Evolutionary conservation across 1,140 invertebrate species (phyloP), one percentile per base, ranked within the genome.

Genomic region (Prorops nasuta): DNA sequence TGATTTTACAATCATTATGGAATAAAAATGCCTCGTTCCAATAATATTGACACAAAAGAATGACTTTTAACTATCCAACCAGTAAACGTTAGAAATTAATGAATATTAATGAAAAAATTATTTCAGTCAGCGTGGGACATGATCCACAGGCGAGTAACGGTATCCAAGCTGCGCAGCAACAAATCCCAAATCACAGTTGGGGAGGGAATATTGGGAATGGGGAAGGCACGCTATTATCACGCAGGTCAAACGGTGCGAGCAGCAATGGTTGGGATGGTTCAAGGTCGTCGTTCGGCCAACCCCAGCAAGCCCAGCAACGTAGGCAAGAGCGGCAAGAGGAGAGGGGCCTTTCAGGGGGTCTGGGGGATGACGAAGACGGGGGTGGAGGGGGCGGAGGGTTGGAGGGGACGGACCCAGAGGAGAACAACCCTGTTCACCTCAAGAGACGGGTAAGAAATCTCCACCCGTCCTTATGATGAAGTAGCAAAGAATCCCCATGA

Each of bases 341-440:
- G 58, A 54, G 66, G 56, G 53, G 58, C 53, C 54, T 63, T 50
- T 55, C 61, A 57, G 64, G 64, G 50, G 50, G 63, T 66, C 16
- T 69, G 70, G 70, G 67, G 63, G 61, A 69, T 66, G 63, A 72
- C 63, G 73, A 77, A 70, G 66, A 75, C 67, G 75, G 72, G 60
- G 54, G 68, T 71, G 72, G 71, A 73, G 72, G 76, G 69, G 47
- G 67, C 63, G 62, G 70, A 76, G 69, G 73, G 88, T 59, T 92
- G 90, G 91, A 91, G 90, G 85, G 90, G 87, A 79, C 86, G 86
- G 86, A 86, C 86, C 79, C 91, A 92, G 84, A 86, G 90, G 80
- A 84, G 90, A 85, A 92, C 88, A 87, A 93, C 90, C 76, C 88
- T 93, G 83, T 92, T 92, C 88, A 92, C 90, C 90, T 93, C 91